These are phyloP conservation scores for Eristalis pertinax DNA, from an alignment of 2,888 invertebrate genomes.

Conservation along the genomic window DNA sequence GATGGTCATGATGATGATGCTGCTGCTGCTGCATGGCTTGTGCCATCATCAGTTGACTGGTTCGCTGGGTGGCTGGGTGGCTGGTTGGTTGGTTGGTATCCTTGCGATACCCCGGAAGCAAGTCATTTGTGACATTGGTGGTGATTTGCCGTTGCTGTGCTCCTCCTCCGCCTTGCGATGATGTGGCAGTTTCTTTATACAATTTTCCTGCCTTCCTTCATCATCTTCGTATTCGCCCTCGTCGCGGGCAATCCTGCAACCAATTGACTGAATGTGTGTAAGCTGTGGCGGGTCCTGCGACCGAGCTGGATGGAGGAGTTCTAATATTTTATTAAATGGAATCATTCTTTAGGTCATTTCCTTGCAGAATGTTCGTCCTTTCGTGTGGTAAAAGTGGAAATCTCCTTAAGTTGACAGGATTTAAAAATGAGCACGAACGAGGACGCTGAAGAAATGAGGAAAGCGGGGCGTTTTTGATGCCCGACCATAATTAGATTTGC, in stretches of 20 bases:
- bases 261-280: conserved; percentile 43
- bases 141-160: conserved; percentile 46
- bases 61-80: conserved; percentile 6
- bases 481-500: conserved; percentile 50
- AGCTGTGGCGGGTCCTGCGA: neutral
- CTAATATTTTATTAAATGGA: conserved; percentile 61
- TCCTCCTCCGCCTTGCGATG: conserved; percentile 28
- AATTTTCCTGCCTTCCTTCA: conserved; percentile 14
- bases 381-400: conserved; percentile 20
- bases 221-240: neutral
- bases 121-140: conserved; percentile 70
- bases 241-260: conserved; percentile 38
- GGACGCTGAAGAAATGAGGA: neutral
- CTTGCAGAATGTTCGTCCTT: conserved; percentile 12
- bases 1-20: conserved; percentile 59
- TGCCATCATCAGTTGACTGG: conserved; percentile 57
- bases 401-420: conserved; percentile 46
- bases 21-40: conserved; percentile 54
- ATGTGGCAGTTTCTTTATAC: conserved; percentile 39
- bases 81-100: conserved; percentile 58
- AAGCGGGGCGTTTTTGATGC: conserved; percentile 18
- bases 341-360: conserved; percentile 61
- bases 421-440: conserved; percentile 18
- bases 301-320: conserved; percentile 9
- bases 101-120: conserved; percentile 65